Evolutionary conservation across 1,140 invertebrate species (phyloP).

Genomic region (Latrodectus geometricus): DNA sequence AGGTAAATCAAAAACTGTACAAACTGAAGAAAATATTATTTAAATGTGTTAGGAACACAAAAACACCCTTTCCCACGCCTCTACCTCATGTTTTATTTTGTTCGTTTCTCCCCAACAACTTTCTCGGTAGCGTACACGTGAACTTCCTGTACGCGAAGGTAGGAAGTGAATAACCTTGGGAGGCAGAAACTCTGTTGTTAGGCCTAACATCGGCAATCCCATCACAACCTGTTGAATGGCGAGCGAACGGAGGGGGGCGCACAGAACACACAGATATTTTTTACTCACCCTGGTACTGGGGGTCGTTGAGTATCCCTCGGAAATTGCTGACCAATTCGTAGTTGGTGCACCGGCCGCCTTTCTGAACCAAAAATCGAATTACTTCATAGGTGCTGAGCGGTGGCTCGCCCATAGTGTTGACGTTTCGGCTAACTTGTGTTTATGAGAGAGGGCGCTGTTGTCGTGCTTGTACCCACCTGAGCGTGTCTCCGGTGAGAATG

Average conservation of each 20-base stretch:
- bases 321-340: slow-evolving; percentile 54
- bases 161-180: slow-evolving; percentile 33
- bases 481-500: slow-evolving; percentile 13
- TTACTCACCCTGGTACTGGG: slow-evolving; percentile 37
- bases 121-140: no score
- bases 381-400: slow-evolving; percentile 35
- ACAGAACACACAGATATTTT: neutral
- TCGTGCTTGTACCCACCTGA: slow-evolving; percentile 18
- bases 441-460: slow-evolving; percentile 32
- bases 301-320: slow-evolving; percentile 39
- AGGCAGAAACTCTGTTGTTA: neutral
- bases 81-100: neutral
- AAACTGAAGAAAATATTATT: no score
- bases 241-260: neutral
- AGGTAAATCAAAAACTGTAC: no score
- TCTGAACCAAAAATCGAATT: slow-evolving; percentile 20
- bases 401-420: slow-evolving; percentile 5
- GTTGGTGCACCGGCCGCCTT: slow-evolving; percentile 55
- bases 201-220: slow-evolving; percentile 5
- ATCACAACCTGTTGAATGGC: slow-evolving; percentile 10
- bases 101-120: neutral
- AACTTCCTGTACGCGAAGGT: no score
- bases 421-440: neutral
- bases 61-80: no score
- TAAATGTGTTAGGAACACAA: no score